A percentile compares a stretch with the other conserved stretches of the same genome.
These are phyloP conservation scores for Habrosyne pyritoides DNA, from an alignment of 2,888 invertebrate species.

Conservation along the genomic window DNA sequence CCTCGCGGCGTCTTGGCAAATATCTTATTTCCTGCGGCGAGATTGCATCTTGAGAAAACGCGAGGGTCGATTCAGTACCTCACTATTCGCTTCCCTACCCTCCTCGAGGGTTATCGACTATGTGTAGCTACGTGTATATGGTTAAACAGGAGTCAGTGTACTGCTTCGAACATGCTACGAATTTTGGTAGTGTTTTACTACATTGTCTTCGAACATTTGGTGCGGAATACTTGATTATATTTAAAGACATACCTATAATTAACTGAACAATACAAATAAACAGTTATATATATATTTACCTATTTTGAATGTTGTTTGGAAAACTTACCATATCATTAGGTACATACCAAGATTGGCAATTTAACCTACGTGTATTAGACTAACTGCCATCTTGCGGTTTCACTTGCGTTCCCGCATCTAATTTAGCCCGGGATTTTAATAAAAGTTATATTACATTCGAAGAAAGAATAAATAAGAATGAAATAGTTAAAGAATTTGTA, in stretches of 20 bases:
- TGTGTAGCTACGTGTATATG: constrained; percentile 31
- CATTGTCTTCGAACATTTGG: constrained; percentile 21
- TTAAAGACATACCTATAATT: not conserved
- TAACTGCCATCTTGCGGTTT: too few species aligned
- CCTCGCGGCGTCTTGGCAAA: constrained; percentile 84
- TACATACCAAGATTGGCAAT: too few species aligned
- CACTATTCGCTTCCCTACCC: constrained; percentile 76
- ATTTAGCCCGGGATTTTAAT: too few species aligned
- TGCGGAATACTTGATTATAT: constrained; percentile 12
- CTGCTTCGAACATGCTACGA: constrained; percentile 36
- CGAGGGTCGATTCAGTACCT: constrained; percentile 76
- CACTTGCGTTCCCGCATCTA: too few species aligned
- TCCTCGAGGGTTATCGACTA: constrained; percentile 32
- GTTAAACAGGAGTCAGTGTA: constrained; percentile 14
- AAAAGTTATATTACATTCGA: too few species aligned
- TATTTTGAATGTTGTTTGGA: too few species aligned
- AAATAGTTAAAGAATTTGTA: too few species aligned
- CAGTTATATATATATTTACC: too few species aligned
- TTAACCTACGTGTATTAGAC: too few species aligned
- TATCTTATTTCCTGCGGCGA: constrained; percentile 84
- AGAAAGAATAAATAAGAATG: too few species aligned
- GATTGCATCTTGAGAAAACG: constrained; percentile 84
- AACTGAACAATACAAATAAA: too few species aligned
- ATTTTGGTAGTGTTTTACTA: constrained; percentile 25
- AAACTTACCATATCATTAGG: too few species aligned